phyloP scores from a whole-genome alignment of 2,888 invertebrate genomes.

The Drosophila merina region DNA sequence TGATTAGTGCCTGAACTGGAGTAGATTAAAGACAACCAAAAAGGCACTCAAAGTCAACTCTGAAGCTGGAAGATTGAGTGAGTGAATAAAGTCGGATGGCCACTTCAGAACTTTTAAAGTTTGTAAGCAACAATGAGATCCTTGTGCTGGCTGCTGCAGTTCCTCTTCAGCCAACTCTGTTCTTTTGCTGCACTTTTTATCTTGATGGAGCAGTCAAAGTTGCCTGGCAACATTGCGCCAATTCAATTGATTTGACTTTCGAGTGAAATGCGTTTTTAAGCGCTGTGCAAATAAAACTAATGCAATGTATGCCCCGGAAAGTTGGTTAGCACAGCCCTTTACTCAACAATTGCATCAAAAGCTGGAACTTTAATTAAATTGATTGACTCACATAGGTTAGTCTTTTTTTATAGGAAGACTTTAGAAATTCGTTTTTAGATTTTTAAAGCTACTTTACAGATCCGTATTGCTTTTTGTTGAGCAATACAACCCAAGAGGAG shows the following conservation, averaged over 20 bases:
- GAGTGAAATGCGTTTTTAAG: conserved; percentile 62
- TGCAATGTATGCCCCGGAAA: conserved; percentile 56
- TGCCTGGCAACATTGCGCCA: conserved; percentile 62
- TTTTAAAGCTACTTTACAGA: conserved; percentile 43
- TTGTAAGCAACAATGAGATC: conserved; percentile 58
- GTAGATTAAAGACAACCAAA: conserved; percentile 65
- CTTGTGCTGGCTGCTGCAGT: conserved; percentile 39
- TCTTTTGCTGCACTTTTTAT: conserved; percentile 51
- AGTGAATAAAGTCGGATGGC: conserved; percentile 40
- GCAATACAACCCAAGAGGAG: background rate
- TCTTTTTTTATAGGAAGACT: background rate
- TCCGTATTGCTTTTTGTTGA: background rate
- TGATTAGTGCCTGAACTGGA: conserved; percentile 44
- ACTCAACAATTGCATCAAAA: conserved; percentile 35
- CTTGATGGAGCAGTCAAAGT: conserved; percentile 41
- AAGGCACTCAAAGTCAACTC: conserved; percentile 62
- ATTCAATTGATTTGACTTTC: conserved; percentile 68
- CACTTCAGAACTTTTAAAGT: conserved; percentile 59
- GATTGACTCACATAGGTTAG: conserved; percentile 48
- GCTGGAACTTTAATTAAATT: conserved; percentile 53
- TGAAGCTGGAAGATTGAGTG: conserved; percentile 4
- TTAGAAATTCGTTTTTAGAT: background rate
- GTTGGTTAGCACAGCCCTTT: conserved; percentile 47
- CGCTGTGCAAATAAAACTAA: conserved; percentile 67
- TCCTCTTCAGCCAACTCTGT: conserved; percentile 37